These are phyloP conservation scores for Exocentrus adspersus DNA, from an alignment of 2,888 invertebrate species.

Conservation along the genomic window DNA sequence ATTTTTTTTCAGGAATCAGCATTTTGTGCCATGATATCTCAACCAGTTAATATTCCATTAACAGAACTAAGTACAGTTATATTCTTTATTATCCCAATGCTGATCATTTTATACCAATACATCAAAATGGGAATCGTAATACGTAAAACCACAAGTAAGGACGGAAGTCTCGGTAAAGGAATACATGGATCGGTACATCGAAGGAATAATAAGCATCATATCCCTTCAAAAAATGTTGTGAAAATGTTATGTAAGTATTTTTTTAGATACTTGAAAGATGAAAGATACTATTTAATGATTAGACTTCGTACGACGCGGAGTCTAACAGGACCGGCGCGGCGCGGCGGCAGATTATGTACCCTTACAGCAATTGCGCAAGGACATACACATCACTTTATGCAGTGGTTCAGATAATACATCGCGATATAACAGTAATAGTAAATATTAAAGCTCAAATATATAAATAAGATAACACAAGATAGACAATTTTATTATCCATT, in stretches of 20 bases:
- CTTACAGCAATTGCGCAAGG: too few species aligned
- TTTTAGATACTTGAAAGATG: neutral
- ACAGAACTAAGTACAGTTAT: slow-evolving; percentile 83
- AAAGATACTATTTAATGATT: too few species aligned
- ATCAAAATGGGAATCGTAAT: slow-evolving; percentile 81
- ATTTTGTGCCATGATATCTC: slow-evolving; percentile 78
- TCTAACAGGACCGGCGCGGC: too few species aligned
- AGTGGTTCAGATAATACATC: too few species aligned
- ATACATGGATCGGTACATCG: slow-evolving; percentile 73
- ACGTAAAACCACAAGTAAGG: slow-evolving; percentile 64
- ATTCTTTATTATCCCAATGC: slow-evolving; percentile 81
- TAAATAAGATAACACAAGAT: too few species aligned
- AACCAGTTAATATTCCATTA: slow-evolving; percentile 72
- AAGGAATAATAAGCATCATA: slow-evolving; percentile 74
- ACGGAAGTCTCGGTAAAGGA: slow-evolving; percentile 61
- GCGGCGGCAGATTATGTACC: too few species aligned
- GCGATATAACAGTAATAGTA: too few species aligned
- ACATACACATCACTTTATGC: too few species aligned
- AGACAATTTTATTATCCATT: too few species aligned
- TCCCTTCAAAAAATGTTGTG: slow-evolving; percentile 75
- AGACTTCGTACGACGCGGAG: too few species aligned
- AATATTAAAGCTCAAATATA: too few species aligned
- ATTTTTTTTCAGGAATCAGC: slow-evolving; percentile 73
- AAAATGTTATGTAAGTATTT: slow-evolving; percentile 78
- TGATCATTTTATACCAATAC: slow-evolving; percentile 82